Conservation (phyloP, 2,797 vertebrate genomes). For the Gobio occitaniae region DNA sequence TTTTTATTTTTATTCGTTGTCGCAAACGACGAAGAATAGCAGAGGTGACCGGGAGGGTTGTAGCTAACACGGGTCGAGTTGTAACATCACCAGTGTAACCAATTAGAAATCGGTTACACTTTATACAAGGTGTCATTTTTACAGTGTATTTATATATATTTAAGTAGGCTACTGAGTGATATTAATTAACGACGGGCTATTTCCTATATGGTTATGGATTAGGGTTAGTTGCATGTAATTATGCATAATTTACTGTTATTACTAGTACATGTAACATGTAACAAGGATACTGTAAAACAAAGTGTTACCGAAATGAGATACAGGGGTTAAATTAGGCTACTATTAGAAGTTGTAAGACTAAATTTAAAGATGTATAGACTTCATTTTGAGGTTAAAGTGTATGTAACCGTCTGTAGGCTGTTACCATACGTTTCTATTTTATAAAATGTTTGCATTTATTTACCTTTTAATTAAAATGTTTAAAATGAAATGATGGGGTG, state of each 20-base stretch:
- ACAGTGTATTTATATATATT: too few species aligned
- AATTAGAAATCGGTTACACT: conserved; percentile 27
- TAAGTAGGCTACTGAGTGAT: too few species aligned
- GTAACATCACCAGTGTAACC: conserved; percentile 41
- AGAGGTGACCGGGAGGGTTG: background rate
- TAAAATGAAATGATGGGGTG: background rate
- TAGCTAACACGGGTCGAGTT: background rate
- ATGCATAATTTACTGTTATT: too few species aligned
- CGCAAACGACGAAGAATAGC: conserved; percentile 37
- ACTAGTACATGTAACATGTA: too few species aligned
- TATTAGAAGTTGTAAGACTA: background rate
- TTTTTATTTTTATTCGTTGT: conserved; percentile 51
- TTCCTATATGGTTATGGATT: too few species aligned
- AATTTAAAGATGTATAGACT: background rate
- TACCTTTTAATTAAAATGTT: background rate
- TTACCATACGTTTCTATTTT: background rate
- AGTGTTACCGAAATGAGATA: background rate
- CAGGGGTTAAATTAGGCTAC: background rate
- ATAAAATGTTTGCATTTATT: background rate
- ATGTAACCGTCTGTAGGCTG: background rate
- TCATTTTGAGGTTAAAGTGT: background rate
- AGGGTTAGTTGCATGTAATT: too few species aligned
- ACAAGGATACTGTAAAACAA: too few species aligned
- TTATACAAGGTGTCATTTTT: too few species aligned
- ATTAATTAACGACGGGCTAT: too few species aligned